Evolutionary conservation across 2,888 invertebrate species (phyloP), one percentile per base, ranked within the genome.

Genomic region (Melieria picta): DNA sequence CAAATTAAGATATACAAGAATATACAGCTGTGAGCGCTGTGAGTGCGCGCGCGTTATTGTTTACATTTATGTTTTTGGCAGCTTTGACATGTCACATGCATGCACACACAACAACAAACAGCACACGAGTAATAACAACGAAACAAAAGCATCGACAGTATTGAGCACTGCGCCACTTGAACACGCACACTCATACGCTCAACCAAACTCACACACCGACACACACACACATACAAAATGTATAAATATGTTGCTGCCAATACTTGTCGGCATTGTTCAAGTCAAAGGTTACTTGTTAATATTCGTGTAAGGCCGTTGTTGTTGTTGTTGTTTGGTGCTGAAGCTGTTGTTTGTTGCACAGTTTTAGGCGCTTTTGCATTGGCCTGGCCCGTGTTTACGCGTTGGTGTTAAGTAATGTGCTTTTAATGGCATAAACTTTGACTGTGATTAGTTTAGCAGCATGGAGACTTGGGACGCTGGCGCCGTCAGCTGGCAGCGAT

Each of bases 341-440:
- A 47, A 10, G 46, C 16, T 46, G 62, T 62, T 5, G 46, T 62
- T 45, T 62, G 46, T 30, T 30, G 9, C 7, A 42, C 46, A 47
- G 16, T 50, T 65, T 30, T 45, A 5, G 30, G 11, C n/a, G 7
- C 5, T 11, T 52, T 48, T 50, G 64, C 7, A 52, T 64, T 7
- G 16, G 64, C 50, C 3, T 46, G 30, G 16, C 3, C 9, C 43
- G 45, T 43, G 61, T 11, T 11, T 45, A 61, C 11, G 61, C 63
- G 11, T 16, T 65, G 30, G 48, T 67, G 67, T 58, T 13, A 67
- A 47, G 9, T 67, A 60, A 67, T 67, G 67, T n/a, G 67, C 67
- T 67, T 67, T 60, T 67, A 67, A 67, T 67, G 67, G 60, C 50
- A 48, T 57, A 57, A 52, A 52, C 13, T 5, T 52, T 9, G 52